Percentiles rank a stretch among this genome's conserved stretches.
phyloP scores from a whole-genome alignment of 2,888 invertebrate genomes.

The Phengaris alcon region DNA sequence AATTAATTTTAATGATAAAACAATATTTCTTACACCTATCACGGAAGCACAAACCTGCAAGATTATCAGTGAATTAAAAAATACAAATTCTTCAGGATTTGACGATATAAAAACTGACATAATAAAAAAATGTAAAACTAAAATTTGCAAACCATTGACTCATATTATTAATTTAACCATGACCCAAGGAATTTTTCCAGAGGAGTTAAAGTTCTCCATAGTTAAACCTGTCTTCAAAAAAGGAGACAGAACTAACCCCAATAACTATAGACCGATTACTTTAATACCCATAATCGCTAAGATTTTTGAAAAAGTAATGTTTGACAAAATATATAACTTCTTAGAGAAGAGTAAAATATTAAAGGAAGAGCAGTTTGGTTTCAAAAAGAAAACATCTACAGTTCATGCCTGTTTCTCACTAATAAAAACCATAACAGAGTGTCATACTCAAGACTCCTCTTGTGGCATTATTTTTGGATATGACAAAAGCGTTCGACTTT shows the following conservation, averaged over 20 bases:
- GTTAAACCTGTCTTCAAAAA: slow-evolving; percentile 23
- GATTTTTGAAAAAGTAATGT: slow-evolving; percentile 1
- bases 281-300: too few species aligned
- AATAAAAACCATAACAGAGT: neutral
- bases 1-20: neutral
- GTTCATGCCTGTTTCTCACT: neutral
- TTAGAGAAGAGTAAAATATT: neutral
- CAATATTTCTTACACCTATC: neutral
- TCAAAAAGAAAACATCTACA: neutral
- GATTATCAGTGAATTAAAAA: neutral
- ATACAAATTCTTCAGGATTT: slow-evolving; percentile 14
- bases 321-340: slow-evolving; percentile 6
- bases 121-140: neutral
- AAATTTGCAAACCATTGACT: neutral
- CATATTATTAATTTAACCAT: slow-evolving; percentile 10
- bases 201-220: slow-evolving; percentile 10
- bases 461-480: too few species aligned
- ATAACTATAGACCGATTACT: neutral
- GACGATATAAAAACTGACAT: too few species aligned
- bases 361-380: slow-evolving; percentile 9
- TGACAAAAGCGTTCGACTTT: too few species aligned
- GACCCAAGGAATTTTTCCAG: neutral
- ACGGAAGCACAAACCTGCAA: neutral
- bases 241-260: neutral
- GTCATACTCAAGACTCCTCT: too few species aligned